phyloP scores from a whole-genome alignment of 1,140 invertebrate species.

The Pinna nobilis region DNA sequence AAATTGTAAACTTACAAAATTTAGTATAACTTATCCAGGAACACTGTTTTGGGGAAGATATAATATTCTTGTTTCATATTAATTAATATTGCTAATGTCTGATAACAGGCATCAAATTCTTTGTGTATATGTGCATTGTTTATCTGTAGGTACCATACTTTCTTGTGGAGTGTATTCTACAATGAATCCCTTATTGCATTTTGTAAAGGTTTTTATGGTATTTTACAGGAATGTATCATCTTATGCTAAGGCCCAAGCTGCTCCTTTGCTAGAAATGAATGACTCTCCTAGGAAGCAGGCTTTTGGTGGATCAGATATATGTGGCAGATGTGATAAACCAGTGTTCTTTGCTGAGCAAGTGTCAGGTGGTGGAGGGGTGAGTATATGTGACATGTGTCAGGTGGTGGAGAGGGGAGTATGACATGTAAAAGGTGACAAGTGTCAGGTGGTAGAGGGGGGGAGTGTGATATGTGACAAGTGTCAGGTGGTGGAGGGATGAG shows the following conservation, averaged over 20 bases:
- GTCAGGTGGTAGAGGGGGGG: neutral
- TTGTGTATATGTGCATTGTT: no score
- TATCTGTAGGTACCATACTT: no score
- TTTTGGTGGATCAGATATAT: conserved; percentile 79
- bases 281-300: conserved; percentile 14
- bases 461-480: no score
- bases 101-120: neutral
- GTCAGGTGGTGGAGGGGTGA: conserved; percentile 96
- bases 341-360: conserved; percentile 99
- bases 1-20: no score
- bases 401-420: no score
- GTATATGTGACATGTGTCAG: no score
- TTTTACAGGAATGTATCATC: conserved; percentile 60
- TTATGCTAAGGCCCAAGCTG: conserved; percentile 59
- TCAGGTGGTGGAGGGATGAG: no score
- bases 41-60: neutral
- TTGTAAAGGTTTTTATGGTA: no score
- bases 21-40: no score
- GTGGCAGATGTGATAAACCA: conserved; percentile 97
- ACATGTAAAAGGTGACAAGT: no score
- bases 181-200: neutral
- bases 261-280: conserved; percentile 53
- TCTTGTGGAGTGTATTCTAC: no score
- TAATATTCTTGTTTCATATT: neutral
- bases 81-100: no score